Percentiles rank a stretch among this genome's conserved stretches.
Evolutionary conservation across 2,113 vertebrate genomes (phyloP).

Genomic region (Narcine bancroftii): DNA sequence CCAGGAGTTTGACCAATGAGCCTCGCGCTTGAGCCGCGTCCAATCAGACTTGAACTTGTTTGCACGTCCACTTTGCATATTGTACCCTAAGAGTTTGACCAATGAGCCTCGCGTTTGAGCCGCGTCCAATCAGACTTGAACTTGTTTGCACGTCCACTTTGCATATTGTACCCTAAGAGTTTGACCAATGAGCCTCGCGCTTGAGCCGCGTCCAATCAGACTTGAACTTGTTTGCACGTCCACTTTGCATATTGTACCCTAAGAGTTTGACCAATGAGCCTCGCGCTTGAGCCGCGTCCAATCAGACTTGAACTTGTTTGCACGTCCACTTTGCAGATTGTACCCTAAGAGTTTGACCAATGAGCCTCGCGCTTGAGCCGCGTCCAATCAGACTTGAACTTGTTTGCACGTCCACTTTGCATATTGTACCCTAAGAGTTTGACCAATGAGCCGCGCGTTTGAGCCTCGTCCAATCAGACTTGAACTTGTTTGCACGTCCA

Average conservation of each 20-base stretch:
- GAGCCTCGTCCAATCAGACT: neutral
- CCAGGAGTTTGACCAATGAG: slow-evolving; percentile 5
- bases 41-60: slow-evolving; percentile 17
- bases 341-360: slow-evolving; percentile 1
- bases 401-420: neutral
- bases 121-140: slow-evolving; percentile 13
- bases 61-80: neutral
- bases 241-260: slow-evolving; percentile 3
- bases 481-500: slow-evolving; percentile 7
- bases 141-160: slow-evolving; percentile 16
- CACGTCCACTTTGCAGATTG: no score
- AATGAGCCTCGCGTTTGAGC: neutral
- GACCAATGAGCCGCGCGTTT: neutral
- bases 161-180: neutral
- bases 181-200: neutral
- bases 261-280: neutral
- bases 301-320: slow-evolving; percentile 11
- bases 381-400: slow-evolving; percentile 22
- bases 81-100: slow-evolving; percentile 4
- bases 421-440: neutral
- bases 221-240: slow-evolving; percentile 5
- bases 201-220: slow-evolving; percentile 11
- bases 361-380: neutral
- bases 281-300: neutral
- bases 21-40: neutral